phyloP scores from a whole-genome alignment of 2,113 vertebrate genomes.

The Fulica atra region DNA sequence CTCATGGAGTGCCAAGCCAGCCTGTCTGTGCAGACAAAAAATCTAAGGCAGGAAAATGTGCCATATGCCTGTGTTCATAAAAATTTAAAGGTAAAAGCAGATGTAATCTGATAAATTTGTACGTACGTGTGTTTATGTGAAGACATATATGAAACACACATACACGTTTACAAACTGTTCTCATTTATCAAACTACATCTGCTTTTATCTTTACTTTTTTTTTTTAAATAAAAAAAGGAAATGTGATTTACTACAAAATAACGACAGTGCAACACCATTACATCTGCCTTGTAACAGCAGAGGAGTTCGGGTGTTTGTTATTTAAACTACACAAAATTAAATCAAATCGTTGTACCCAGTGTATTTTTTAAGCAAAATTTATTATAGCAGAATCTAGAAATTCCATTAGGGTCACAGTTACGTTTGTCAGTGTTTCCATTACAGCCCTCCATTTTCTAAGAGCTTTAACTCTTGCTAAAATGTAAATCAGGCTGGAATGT shows the following conservation, averaged over 20 bases:
- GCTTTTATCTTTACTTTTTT: slow-evolving; percentile 26
- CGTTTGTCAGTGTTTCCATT: not conserved
- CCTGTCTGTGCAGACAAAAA: slow-evolving; percentile 64
- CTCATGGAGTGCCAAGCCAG: slow-evolving; percentile 73
- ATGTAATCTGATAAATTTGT: slow-evolving; percentile 78
- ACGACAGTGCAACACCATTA: slow-evolving; percentile 26
- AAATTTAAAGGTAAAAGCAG: slow-evolving; percentile 83
- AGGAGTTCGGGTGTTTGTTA: not conserved
- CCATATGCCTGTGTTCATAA: slow-evolving; percentile 80
- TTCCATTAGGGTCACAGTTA: slow-evolving; percentile 51
- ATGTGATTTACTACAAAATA: slow-evolving; percentile 12
- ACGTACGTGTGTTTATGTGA: slow-evolving; percentile 64
- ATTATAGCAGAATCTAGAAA: slow-evolving; percentile 17
- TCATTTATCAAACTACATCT: slow-evolving; percentile 52
- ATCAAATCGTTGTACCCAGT: not conserved
- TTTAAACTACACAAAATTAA: slow-evolving; percentile 18
- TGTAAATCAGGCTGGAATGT: slow-evolving; percentile 50
- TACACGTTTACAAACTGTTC: slow-evolving; percentile 32
- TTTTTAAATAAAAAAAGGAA: not conserved
- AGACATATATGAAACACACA: slow-evolving; percentile 56
- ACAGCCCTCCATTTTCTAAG: slow-evolving; percentile 27
- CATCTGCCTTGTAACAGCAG: not conserved
- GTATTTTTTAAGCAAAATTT: slow-evolving; percentile 20
- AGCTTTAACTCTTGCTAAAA: slow-evolving; percentile 33
- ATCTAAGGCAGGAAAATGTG: slow-evolving; percentile 66